A percentile compares a stretch with the other conserved stretches of the same genome.
Conservation (phyloP, 2,797 vertebrate species). For the Adrianichthys oophorus region DNA sequence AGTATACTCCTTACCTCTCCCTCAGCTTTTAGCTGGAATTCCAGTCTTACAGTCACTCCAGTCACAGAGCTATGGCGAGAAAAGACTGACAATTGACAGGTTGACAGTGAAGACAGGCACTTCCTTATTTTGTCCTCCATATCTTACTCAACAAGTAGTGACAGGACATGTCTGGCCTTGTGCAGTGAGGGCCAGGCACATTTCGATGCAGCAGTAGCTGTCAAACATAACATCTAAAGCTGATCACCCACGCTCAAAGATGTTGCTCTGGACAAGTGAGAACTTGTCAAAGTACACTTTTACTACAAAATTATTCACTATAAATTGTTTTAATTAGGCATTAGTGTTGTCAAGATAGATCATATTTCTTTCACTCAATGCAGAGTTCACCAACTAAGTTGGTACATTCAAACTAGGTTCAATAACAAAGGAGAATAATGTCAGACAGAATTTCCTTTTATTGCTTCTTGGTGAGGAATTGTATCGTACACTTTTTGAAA, state of each 20-base stretch:
- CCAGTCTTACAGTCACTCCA: constrained; percentile 37
- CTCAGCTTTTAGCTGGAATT: constrained; percentile 23
- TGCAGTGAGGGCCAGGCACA: constrained; percentile 44
- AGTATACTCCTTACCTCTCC: constrained; percentile 3
- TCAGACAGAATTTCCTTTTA: too few species aligned
- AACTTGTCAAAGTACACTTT: constrained; percentile 9
- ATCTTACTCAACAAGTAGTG: constrained; percentile 40
- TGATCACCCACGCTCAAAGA: constrained; percentile 11
- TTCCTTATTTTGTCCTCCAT: constrained; percentile 53
- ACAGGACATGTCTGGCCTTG: constrained; percentile 48
- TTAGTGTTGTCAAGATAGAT: too few species aligned
- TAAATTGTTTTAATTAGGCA: too few species aligned
- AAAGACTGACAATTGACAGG: constrained; percentile 48
- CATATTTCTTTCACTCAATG: too few species aligned
- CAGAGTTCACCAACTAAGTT: too few species aligned
- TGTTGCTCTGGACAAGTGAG: constrained; percentile 25
- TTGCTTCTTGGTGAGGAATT: too few species aligned
- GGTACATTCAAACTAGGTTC: not conserved
- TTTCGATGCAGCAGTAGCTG: constrained; percentile 48
- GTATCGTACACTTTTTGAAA: too few species aligned
- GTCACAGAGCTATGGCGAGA: constrained; percentile 17
- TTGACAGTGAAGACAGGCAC: constrained; percentile 57
- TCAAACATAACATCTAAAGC: constrained; percentile 46
- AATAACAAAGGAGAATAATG: too few species aligned
- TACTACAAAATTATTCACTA: too few species aligned